phyloP scores from a whole-genome alignment of 2,888 invertebrate genomes.

The Drosophila anceps region DNA sequence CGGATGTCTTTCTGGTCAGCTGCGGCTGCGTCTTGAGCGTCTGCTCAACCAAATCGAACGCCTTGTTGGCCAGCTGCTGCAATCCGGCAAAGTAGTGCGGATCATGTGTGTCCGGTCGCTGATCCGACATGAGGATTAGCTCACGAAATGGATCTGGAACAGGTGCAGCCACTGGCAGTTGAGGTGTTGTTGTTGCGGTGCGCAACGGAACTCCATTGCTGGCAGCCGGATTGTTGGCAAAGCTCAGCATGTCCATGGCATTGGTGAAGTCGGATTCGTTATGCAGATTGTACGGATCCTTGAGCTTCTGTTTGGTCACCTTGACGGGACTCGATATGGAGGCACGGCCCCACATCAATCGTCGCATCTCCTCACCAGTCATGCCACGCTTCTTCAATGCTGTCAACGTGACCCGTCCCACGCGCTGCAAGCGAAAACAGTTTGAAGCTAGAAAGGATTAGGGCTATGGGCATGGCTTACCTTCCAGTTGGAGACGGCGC shows the following conservation, averaged over 20 bases:
- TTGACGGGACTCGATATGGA: conserved; percentile 95
- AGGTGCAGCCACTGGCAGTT: conserved; percentile 28
- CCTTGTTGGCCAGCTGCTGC: conserved; percentile 87
- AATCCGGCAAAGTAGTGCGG: conserved; percentile 85
- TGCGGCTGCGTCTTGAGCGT: conserved; percentile 80
- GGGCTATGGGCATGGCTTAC: conserved; percentile 85
- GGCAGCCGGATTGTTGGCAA: conserved; percentile 88
- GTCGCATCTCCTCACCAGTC: conserved; percentile 93
- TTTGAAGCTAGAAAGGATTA: background rate
- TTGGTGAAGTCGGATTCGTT: conserved; percentile 87
- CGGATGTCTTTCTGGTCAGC: conserved; percentile 20
- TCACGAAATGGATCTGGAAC: conserved; percentile 88
- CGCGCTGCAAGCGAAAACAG: conserved; percentile 86
- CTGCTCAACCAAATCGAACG: conserved; percentile 87
- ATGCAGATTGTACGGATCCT: conserved; percentile 84
- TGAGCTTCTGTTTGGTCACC: conserved; percentile 87
- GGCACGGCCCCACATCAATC: conserved; percentile 96
- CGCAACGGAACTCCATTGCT: conserved; percentile 62
- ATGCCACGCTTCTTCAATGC: conserved; percentile 93
- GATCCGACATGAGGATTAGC: conserved; percentile 87
- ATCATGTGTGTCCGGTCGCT: conserved; percentile 76
- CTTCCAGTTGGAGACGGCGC: conserved; percentile 99
- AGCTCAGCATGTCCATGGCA: conserved; percentile 93
- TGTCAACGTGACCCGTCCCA: conserved; percentile 94
- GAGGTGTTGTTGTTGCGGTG: background rate